phyloP scores from a whole-genome alignment of 2,888 invertebrate species.

The Caenorhabditis uteleia region DNA sequence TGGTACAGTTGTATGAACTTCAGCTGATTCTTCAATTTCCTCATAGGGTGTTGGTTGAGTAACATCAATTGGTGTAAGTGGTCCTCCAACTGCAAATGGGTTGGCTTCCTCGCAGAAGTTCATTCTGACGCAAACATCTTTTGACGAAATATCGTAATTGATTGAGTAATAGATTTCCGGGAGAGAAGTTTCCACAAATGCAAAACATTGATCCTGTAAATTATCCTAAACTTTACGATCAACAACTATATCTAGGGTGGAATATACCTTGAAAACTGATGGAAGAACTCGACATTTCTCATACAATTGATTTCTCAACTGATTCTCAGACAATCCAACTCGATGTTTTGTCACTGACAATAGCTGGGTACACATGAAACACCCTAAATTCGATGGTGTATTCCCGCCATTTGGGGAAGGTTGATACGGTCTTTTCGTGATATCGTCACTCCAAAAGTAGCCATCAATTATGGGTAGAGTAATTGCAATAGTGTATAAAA shows the following conservation, averaged over 20 bases:
- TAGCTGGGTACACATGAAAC: constrained; percentile 61
- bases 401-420: constrained; percentile 8
- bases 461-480: constrained; percentile 4
- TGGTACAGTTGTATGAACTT: constrained; percentile 9
- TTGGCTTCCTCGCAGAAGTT: constrained; percentile 57
- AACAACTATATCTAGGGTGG: neutral
- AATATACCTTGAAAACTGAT: constrained; percentile 48
- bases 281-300: constrained; percentile 57
- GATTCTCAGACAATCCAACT: constrained; percentile 57
- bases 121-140: constrained; percentile 57
- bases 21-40: constrained; percentile 6
- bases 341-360: constrained; percentile 59
- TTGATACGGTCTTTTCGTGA: neutral
- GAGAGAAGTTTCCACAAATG: constrained; percentile 58
- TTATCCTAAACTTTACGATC: constrained; percentile 23
- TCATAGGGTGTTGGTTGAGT: constrained; percentile 19
- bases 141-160: constrained; percentile 58
- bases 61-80: constrained; percentile 23
- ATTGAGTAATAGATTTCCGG: constrained; percentile 62
- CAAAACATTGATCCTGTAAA: constrained; percentile 58
- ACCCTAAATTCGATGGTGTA: constrained; percentile 53
- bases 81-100: constrained; percentile 46
- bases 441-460: constrained; percentile 31
- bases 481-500: neutral
- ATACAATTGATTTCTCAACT: constrained; percentile 50